Evolutionary conservation across 2,797 vertebrate genomes (phyloP), one percentile per base, ranked within the genome.

Genomic region (Phrynocephalus guinanensis): DNA sequence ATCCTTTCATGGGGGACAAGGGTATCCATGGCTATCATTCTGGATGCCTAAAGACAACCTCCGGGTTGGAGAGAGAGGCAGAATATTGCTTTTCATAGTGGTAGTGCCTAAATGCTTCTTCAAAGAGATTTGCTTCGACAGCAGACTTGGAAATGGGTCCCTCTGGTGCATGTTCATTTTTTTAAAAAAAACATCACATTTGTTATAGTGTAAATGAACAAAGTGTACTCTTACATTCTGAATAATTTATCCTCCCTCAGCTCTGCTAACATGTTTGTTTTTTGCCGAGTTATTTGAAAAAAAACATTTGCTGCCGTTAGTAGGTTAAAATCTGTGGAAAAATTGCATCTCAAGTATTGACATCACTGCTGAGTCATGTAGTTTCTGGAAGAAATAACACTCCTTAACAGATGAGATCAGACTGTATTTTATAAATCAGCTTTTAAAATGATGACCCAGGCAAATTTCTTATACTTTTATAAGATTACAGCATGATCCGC

Each of bases 241-340:
- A 88, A 83, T 88, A 67, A 90, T 90, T 85, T n/a, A 75, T 90
- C 8, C 24, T 9, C 13, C 16, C 20, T 75, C 48, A 89, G 11
- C 22, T 68, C 81, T 85, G 56, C 48, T 18, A 33, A 4, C 1
- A 66, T 77, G 22, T 28, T 80, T 56, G 50, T 72, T 72, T 85
- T 89, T 87, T 86, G 68, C 75, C 83, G 88, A 89, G 70, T 89
- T 85, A 28, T 82, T 82, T 87, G 38, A 66, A 83, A 90, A n/a
- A 44, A 87, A 48, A 24, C 38, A 75, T 79, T 82, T 86, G 50
- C 66, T 82, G 82, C 84, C 52, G 73, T 89, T 85, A 78, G 75
- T 60, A 28, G 83, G 86, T 75, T 86, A 60, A 11, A 82, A 52
- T 84, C 73, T 28, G 44, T 72, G 72, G 73, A 83, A 60, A 82